Base-by-base conservation (phyloP, 2,113 vertebrate species). In the Cyanoderma ruficeps region DNA sequence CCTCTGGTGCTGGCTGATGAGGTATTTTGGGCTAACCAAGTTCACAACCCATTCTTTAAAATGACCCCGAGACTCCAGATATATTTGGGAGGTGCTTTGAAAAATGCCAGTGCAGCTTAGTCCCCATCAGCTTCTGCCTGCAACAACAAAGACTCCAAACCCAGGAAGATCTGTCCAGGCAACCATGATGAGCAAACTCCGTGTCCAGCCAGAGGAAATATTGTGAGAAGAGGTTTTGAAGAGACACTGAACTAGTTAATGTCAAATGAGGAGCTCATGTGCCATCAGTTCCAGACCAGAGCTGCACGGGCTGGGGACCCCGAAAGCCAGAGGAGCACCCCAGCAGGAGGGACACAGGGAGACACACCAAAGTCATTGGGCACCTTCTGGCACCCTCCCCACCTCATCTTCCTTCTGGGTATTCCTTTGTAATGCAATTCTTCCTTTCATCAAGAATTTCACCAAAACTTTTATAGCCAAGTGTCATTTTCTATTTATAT, bases 291-390 rank as follows among this genome's bases (percentile, higher is more conserved):
- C 4, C 17, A 14, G 52, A 11, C 3, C 47, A 63, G 25, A 63
- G 53, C n/a, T 44, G 67, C 52, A 12, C 17, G 19, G 13, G 8
- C 24, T 82, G 0, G 0, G 39, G 31, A 33, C 10, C 8, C 47
- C 55, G 57, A 31, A 33, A 68, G 27, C 27, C 9, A 4, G 4
- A 3, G 57, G 33, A 67, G 11, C 9, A 0, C 8, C 61, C 24
- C 16, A 81, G 64, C 11, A 28, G 2, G 5, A 42, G 19, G 4
- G 20, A 11, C 60, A 72, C 65, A 64, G 33, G 20, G 50, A 65
- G 27, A 12, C 5, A 1, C 52, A 69, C 1, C 28, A 27, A 44
- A 30, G 49, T 7, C 67, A 24, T 2, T 18, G 22, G 31, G 31
- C 33, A 23, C 14, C 22, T 80, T 35, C 47, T 31, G 63, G 31